Evolutionary conservation across 2,888 invertebrate genomes (phyloP), one percentile per base, ranked within the genome.

Genomic region (Drosophila paramelanica): DNA sequence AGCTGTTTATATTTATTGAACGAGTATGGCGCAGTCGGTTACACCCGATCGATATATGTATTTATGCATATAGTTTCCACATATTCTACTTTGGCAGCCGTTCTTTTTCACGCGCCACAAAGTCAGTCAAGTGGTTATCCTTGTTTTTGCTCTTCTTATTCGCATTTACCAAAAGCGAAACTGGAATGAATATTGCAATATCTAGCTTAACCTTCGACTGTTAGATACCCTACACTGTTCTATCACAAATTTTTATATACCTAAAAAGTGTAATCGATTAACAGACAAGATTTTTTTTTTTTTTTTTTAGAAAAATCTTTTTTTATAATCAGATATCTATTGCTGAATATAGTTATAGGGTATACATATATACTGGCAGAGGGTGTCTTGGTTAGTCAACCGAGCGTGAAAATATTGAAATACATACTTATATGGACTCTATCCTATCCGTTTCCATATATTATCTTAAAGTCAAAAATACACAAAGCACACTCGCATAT

Each of bases 331-430:
- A 31, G 20, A 31, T 53, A 43, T 33, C 23, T 33, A 23, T 23
- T n/a, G 31, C 8, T 13, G n/a, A 42, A 55, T 5, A 43, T 25
- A 2, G 36, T 23, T 39, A 27, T 36, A 50, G 67, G 58, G 66
- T 42, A 55, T 51, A 14, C 0, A 2, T 7, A 43, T 36, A 14
- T 45, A 25, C 41, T 56, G 41, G 47, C 68, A 60, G 67, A 46
- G 45, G 47, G 38, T 50, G 46, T 51, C 60, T 49, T 45, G 49
- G 47, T 43, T 47, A 27, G 52, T 33, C 78, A 78, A 38, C 51
- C 55, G 67, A 67, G 71, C 67, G 70, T 67, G 49, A 77, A 77
- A 77, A 77, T 77, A 77, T 77, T 77, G 60, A 73, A 77, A 77
- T 60, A 66, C 69, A 62, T 55, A 69, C 76, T 68, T 56, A 47